Percentiles rank a stretch among this genome's conserved stretches.
These are phyloP conservation scores for Catostylus mosaicus DNA, from an alignment of 30 jellyfish, hydroid and myxozoan genomes.

Conservation along the genomic window DNA sequence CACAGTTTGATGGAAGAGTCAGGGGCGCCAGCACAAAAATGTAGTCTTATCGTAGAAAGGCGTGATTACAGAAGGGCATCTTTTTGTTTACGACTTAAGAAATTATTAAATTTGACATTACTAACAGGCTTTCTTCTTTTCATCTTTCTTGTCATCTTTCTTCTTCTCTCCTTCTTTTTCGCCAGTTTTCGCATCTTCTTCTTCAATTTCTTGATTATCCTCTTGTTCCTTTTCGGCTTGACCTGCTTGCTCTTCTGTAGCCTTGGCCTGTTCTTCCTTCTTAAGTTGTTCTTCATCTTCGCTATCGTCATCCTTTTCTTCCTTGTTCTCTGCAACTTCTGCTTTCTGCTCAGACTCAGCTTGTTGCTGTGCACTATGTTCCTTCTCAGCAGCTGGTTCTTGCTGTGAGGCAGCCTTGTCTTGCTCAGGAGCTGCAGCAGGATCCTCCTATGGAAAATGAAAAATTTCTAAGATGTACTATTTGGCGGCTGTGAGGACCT, in stretches of 20 bases:
- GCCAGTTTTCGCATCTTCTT: constrained; percentile 25
- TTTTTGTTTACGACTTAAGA: neutral
- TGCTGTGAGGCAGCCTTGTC: constrained; percentile 39
- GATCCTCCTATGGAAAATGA: constrained; percentile 32
- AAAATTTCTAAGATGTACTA: too few relatives aligned
- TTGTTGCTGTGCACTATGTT: constrained; percentile 25
- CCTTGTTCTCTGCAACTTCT: constrained; percentile 35
- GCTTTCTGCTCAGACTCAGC: constrained; percentile 55
- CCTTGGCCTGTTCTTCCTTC: constrained; percentile 36
- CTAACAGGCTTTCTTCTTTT: constrained; percentile 48
- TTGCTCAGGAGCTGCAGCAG: constrained; percentile 52
- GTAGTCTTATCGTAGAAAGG: neutral
- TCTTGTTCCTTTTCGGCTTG: constrained; percentile 1
- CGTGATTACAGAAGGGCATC: neutral
- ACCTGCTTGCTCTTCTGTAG: constrained; percentile 30
- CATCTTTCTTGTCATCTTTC: constrained; percentile 43
- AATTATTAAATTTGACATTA: neutral
- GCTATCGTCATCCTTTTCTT: constrained; percentile 17
- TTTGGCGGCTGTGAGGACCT: too few relatives aligned
- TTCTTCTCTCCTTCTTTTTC: constrained; percentile 54
- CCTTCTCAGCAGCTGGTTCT: constrained; percentile 26
- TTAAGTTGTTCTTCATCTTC: constrained; percentile 31
- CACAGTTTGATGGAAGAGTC: too few relatives aligned
- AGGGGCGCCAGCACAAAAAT: too few relatives aligned
- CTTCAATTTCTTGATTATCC: constrained; percentile 23